Conservation (phyloP, 2,797 vertebrate species). For the Falco biarmicus region DNA sequence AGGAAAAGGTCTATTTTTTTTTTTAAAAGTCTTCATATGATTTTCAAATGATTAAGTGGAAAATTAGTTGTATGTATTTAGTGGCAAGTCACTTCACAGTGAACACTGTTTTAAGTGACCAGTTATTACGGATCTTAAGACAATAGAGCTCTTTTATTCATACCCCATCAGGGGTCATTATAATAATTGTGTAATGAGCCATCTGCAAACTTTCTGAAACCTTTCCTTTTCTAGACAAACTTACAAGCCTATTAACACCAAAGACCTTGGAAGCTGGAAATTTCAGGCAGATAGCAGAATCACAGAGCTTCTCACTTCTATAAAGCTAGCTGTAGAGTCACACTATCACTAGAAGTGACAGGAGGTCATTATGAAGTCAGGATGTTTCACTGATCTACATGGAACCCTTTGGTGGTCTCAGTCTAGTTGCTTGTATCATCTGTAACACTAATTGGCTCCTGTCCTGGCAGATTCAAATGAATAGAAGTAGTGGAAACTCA, state of each 20-base stretch:
- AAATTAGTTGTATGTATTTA: neutral
- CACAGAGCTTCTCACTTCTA: neutral
- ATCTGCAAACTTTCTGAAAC: neutral
- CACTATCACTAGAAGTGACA: neutral
- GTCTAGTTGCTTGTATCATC: neutral
- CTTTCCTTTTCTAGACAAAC: neutral
- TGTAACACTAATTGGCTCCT: conserved; percentile 19
- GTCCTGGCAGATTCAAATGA: neutral
- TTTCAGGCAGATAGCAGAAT: neutral
- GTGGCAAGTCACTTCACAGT: neutral
- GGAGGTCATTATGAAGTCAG: neutral
- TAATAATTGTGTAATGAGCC: neutral
- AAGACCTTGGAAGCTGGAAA: neutral
- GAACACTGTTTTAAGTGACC: neutral
- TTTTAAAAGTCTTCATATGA: neutral
- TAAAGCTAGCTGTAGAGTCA: neutral
- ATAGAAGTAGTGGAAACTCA: neutral
- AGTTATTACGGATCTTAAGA: neutral
- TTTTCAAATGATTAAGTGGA: neutral
- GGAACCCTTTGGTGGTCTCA: neutral
- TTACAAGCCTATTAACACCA: neutral
- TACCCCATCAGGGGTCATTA: neutral
- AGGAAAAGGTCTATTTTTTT: accelerated
- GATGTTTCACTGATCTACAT: neutral
- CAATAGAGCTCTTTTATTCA: neutral